Evolutionary conservation across 2,888 invertebrate genomes (phyloP).

Genomic region (Leucania comma): DNA sequence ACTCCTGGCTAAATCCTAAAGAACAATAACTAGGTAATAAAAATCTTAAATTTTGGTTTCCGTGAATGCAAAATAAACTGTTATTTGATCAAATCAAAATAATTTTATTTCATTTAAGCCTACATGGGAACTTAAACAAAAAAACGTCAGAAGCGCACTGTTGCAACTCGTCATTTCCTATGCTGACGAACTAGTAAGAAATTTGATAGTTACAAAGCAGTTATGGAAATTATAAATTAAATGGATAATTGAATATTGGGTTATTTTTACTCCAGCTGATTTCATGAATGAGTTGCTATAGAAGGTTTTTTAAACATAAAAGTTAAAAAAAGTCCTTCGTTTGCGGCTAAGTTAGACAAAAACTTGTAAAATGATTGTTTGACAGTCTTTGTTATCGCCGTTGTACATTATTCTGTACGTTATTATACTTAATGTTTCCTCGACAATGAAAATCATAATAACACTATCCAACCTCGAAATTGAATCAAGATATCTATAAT

Average conservation of each 20-base stretch:
- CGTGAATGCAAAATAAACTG: slow-evolving; percentile 1
- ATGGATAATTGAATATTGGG: background rate
- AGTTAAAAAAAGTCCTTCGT: too few relatives aligned
- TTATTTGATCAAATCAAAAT: too few relatives aligned
- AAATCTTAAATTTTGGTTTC: background rate
- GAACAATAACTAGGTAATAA: background rate
- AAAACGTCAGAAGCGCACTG: too few relatives aligned
- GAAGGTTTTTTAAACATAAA: background rate
- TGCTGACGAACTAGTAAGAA: too few relatives aligned
- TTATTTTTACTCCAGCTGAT: background rate
- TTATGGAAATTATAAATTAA: background rate
- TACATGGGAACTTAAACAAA: too few relatives aligned
- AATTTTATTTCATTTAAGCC: too few relatives aligned
- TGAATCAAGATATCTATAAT: slow-evolving; percentile 11
- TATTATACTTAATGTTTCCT: background rate
- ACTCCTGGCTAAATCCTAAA: background rate
- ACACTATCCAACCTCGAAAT: slow-evolving; percentile 26
- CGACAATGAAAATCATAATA: slow-evolving; percentile 9
- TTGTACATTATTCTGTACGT: background rate
- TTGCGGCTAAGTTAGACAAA: background rate
- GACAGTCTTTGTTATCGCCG: too few relatives aligned
- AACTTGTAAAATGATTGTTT: background rate
- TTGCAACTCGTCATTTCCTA: too few relatives aligned
- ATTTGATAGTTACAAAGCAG: background rate
- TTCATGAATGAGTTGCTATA: too few relatives aligned